Conservation (phyloP, 2,797 vertebrate genomes). For the Argyrosomus regius region DNA sequence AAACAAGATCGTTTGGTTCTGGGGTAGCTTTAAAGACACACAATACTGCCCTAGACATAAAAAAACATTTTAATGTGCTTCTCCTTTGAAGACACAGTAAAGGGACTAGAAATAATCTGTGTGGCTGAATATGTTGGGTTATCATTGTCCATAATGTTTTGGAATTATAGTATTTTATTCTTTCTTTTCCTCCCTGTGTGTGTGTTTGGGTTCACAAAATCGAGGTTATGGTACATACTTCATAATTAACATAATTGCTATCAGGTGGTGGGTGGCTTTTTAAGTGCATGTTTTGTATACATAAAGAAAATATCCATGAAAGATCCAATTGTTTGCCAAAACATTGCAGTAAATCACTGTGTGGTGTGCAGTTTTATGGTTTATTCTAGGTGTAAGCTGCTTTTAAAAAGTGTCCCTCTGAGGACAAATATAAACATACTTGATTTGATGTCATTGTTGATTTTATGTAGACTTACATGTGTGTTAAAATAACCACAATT, state of each 20-base stretch:
- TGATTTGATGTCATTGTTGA: neutral
- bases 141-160: constrained; percentile 25
- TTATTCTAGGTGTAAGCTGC: constrained; percentile 14
- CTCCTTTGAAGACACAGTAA: constrained; percentile 19
- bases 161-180: constrained; percentile 41
- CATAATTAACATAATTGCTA: constrained; percentile 53
- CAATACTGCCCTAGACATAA: neutral
- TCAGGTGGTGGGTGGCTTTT: constrained; percentile 43
- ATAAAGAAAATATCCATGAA: constrained; percentile 40
- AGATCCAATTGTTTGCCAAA: constrained; percentile 30
- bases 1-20: neutral
- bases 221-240: constrained; percentile 47
- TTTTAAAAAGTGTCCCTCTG: neutral
- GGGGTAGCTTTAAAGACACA: constrained; percentile 13
- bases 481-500: constrained; percentile 2
- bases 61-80: constrained; percentile 15
- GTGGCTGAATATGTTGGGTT: constrained; percentile 21
- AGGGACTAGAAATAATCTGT: constrained; percentile 7
- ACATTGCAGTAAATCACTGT: constrained; percentile 32
- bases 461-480: constrained; percentile 2
- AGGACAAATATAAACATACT: neutral
- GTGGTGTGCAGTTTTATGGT: constrained; percentile 19
- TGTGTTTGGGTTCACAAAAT: constrained; percentile 22
- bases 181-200: constrained; percentile 7
- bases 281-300: constrained; percentile 40